Evolutionary conservation across 2,797 vertebrate species (phyloP).

Genomic region (Choloepus didactylus): DNA sequence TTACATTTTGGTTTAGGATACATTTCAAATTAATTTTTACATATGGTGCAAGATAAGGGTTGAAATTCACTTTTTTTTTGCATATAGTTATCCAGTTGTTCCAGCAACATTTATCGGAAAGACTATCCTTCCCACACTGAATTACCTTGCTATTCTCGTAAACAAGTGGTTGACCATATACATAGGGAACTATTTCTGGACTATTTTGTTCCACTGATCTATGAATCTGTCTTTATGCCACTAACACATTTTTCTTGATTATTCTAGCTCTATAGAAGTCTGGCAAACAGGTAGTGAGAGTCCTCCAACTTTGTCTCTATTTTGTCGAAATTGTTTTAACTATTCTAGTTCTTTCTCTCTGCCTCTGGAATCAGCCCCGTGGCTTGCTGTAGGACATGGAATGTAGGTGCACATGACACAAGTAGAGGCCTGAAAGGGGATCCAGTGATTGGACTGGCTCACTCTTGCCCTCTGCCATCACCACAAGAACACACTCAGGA

Average conservation of each 20-base stretch:
- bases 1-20: conserved; percentile 31
- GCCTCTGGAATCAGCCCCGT: neutral
- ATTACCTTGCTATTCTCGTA: neutral
- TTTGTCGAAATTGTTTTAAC: neutral
- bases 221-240: neutral
- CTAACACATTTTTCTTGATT: neutral
- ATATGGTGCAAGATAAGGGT: neutral
- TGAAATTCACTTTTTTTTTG: neutral
- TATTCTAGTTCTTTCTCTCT: neutral
- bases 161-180: neutral
- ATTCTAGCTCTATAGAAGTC: conserved; percentile 19
- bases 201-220: neutral
- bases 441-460: neutral
- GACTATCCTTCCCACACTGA: neutral
- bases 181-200: neutral
- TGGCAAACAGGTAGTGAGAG: neutral
- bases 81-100: neutral
- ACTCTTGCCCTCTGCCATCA: neutral
- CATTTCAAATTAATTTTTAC: conserved; percentile 14
- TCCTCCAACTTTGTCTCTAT: conserved; percentile 4
- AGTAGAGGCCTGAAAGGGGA: conserved; percentile 27
- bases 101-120: conserved; percentile 9
- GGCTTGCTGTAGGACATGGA: conserved; percentile 10
- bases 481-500: neutral
- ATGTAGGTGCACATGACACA: conserved; percentile 3